phyloP scores from a whole-genome alignment of 2,797 vertebrate genomes.

The Anguilla obscura region DNA sequence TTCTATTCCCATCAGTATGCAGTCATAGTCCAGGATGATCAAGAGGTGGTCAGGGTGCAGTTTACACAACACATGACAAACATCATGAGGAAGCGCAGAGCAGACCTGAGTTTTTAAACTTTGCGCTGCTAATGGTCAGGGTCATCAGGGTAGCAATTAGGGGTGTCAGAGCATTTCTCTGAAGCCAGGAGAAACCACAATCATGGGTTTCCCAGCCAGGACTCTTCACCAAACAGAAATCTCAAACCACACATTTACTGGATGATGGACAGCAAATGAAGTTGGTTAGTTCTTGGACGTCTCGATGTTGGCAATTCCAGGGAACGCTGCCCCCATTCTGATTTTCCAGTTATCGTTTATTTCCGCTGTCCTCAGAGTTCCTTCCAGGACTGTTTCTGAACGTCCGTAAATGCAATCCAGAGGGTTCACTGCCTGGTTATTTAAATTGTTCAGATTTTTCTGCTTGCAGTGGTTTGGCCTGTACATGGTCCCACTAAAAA shows the following conservation, averaged over 20 bases:
- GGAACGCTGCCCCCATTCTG: conserved; percentile 25
- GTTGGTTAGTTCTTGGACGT: conserved; percentile 26
- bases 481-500: background rate
- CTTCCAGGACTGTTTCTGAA: background rate
- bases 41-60: background rate
- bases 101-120: background rate
- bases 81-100: background rate
- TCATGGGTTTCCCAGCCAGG: conserved; percentile 21
- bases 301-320: conserved; percentile 1
- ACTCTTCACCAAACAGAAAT: conserved; percentile 30
- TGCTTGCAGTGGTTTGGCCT: background rate
- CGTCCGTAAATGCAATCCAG: background rate
- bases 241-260: conserved; percentile 31
- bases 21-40: background rate
- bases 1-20: background rate
- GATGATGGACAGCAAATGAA: conserved; percentile 26
- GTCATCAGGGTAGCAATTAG: conserved; percentile 32
- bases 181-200: conserved; percentile 36
- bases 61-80: background rate
- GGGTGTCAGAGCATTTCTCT: conserved; percentile 32
- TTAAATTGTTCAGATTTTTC: conserved; percentile 11
- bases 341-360: conserved; percentile 30
- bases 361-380: conserved; percentile 17
- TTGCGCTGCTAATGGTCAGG: background rate
- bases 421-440: conserved; percentile 14